Conservation (phyloP, 1,140 invertebrate species). For the Pseudomyrmex concolor region DNA sequence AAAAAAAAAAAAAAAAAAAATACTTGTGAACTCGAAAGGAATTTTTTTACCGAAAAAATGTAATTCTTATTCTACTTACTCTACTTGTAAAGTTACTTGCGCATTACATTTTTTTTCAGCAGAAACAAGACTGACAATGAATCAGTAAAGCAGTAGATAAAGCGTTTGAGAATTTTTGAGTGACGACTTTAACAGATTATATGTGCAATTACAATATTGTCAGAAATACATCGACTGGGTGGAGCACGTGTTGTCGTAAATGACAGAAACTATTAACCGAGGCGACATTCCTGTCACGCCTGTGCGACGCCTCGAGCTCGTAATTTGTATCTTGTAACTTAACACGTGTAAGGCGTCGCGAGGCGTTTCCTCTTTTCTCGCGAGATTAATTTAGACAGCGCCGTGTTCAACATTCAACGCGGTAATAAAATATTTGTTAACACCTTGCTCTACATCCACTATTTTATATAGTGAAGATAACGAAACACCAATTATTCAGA, state of each 20-base stretch:
- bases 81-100: background rate
- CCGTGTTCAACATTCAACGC: background rate
- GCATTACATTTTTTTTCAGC: too few relatives aligned
- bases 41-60: background rate
- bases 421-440: constrained; percentile 63
- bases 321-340: constrained; percentile 73
- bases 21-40: background rate
- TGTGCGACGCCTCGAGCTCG: constrained; percentile 59
- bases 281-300: constrained; percentile 69
- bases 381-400: constrained; percentile 71
- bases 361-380: constrained; percentile 38
- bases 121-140: too few relatives aligned
- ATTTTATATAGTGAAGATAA: constrained; percentile 29
- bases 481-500: background rate
- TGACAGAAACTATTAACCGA: constrained; percentile 76
- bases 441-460: background rate
- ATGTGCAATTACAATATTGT: constrained; percentile 11
- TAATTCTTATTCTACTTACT: background rate
- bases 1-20: too few relatives aligned
- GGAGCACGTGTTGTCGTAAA: constrained; percentile 44
- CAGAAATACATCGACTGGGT: constrained; percentile 14
- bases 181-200: background rate
- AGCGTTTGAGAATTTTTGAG: background rate
- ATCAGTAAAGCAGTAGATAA: too few relatives aligned
- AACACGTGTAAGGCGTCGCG: constrained; percentile 71